phyloP scores from a whole-genome alignment of 1,140 invertebrate genomes.

The Bombyx mori region DNA sequence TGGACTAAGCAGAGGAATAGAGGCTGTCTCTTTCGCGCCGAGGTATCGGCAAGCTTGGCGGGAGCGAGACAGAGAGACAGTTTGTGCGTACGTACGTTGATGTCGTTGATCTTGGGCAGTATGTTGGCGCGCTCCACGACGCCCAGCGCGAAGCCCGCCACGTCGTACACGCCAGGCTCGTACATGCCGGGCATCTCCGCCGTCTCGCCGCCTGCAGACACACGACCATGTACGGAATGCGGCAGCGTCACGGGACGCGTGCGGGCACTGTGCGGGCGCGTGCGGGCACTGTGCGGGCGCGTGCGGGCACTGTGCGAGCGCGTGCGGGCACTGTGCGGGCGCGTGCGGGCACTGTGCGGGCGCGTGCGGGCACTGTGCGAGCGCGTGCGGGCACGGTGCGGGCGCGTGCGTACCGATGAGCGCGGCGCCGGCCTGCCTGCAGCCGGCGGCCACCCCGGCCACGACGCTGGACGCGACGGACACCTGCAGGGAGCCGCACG shows the following conservation, averaged over 20 bases:
- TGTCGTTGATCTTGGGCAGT: conserved; percentile 80
- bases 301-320: too few relatives aligned
- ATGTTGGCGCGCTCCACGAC: conserved; percentile 85
- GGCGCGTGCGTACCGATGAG: conserved; percentile 53
- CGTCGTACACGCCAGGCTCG: conserved; percentile 87
- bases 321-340: not conserved
- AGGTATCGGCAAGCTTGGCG: too few relatives aligned
- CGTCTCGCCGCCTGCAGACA: conserved; percentile 86
- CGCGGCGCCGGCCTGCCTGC: conserved; percentile 85
- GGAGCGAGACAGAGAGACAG: too few relatives aligned
- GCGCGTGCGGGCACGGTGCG: too few relatives aligned
- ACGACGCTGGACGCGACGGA: conserved; percentile 81
- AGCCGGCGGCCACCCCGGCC: conserved; percentile 88
- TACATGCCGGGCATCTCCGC: conserved; percentile 98
- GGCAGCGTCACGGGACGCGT: too few relatives aligned
- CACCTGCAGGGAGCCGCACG: conserved; percentile 86
- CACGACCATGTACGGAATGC: too few relatives aligned
- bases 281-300: too few relatives aligned
- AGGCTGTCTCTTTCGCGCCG: too few relatives aligned
- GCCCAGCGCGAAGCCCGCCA: conserved; percentile 96
- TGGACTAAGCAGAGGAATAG: too few relatives aligned
- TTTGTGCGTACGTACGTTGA: conserved; percentile 57
- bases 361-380: too few relatives aligned
- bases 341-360: too few relatives aligned
- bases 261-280: too few relatives aligned